Evolutionary conservation across 2,888 invertebrate species (phyloP).

Genomic region (Rotaria sp.): DNA sequence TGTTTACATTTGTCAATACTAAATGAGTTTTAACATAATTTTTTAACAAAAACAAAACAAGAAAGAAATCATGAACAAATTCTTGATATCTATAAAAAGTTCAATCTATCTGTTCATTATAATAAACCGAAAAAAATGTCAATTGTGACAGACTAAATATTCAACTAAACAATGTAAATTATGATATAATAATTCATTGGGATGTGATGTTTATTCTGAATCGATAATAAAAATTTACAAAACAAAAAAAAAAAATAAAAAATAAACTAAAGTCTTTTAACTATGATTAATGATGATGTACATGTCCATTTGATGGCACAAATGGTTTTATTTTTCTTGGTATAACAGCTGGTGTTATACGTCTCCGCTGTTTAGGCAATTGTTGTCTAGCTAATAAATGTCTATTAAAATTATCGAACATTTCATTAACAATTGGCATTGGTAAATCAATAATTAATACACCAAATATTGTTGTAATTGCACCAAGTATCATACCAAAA

Average conservation of each 20-base stretch:
- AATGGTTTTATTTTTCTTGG: constrained; percentile 23
- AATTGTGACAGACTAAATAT: too few relatives aligned
- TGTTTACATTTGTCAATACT: too few relatives aligned
- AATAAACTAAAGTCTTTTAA: neutral
- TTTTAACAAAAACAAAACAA: too few relatives aligned
- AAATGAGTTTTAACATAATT: too few relatives aligned
- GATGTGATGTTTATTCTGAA: neutral
- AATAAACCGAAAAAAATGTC: too few relatives aligned
- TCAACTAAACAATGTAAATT: too few relatives aligned
- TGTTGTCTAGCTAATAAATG: constrained; percentile 39
- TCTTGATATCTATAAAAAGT: too few relatives aligned
- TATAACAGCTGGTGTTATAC: constrained; percentile 26
- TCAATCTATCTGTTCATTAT: too few relatives aligned
- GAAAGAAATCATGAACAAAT: too few relatives aligned
- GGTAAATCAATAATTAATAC: constrained; percentile 37
- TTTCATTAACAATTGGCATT: constrained; percentile 39
- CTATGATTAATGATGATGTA: neutral
- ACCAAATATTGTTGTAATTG: constrained; percentile 31
- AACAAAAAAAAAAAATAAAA: neutral
- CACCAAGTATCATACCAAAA: constrained; percentile 35
- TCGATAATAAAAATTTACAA: neutral
- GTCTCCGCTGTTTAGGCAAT: constrained; percentile 39
- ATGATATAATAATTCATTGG: too few relatives aligned
- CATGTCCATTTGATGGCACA: neutral
- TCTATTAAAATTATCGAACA: constrained; percentile 38